Base-by-base conservation (phyloP, 2,888 invertebrate genomes). In the Silvanus unidentatus region DNA sequence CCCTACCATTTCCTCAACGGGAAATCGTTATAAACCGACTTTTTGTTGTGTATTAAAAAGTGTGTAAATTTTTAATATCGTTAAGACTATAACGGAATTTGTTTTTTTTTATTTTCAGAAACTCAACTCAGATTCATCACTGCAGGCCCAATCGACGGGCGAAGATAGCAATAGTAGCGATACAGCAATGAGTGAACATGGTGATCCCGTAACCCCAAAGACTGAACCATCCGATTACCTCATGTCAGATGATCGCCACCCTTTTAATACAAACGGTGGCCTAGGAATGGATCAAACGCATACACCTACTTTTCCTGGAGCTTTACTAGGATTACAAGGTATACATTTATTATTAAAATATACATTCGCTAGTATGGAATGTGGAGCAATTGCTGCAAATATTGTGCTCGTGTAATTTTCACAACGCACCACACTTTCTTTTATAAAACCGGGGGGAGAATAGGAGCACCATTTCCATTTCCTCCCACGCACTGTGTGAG, bases 151-250 rank as follows among this genome's bases (percentile, higher is more conserved):
- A 68, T 84, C 84, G 52, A 81, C 86, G 34, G 88, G 88, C 38
- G 90, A 90, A 65, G 89, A 90, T 60, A 89, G 88, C 52, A 83
- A 82, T 66, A 88, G 89, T 50, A 88, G 88, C 60, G 90, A 89
- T 63, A 87, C 86, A 43, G 88, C 86, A 52, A 79, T 86, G 50
- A 88, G 88, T 62, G 79, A 79, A 60, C 75, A 78, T 52, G 83
- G 81, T 69, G 77, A 76, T 34, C 80, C 82, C 59, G 77, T 80
- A 51, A 78, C 78, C 49, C 83, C 85, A 57, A 86, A 86, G 72
- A 82, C 84, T 62, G 87, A 87, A 68, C 84, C 85, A 1, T 75
- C 80, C 50, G 86, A 86, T 65, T 83, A 82, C 67, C 77, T 79
- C 62, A 69, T 74, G 59, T 65, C 77, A 58, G 84, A 83, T 64